Base-by-base conservation (phyloP, 1,140 invertebrate species). In the Portunus trituberculatus region DNA sequence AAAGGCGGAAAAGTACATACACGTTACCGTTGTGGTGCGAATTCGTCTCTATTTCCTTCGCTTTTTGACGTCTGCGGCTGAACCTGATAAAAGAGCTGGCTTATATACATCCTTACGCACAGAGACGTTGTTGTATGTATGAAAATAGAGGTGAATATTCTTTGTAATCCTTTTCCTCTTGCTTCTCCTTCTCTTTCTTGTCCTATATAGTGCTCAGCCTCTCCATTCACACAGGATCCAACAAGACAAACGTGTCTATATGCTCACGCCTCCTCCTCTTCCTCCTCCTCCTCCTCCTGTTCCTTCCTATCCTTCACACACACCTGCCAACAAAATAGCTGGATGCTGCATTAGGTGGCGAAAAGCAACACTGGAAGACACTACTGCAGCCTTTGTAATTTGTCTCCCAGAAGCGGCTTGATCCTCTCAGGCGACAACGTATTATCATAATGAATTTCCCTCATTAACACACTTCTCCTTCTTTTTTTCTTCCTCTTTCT, bases 381-480 rank as follows among this genome's bases (percentile, higher is more conserved):
- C 52, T 59, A 59, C 10, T 59, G 16, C 16, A 59, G 16, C 10
- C 7, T 76, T 76, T 76, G 67, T 76, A 76, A 76, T 76, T 76
- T 76, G 67, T 76, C 67, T 76, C 67, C 4, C 1, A n/a, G 67
- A 76, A 8, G 16, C 4, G 67, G 20, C 20, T n/a, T 25, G 67
- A 76, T 76, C 67, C 67, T 76, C 8, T n/a, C 25, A 76, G 67
- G 67, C n/a, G 67, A n/a, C 67, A 76, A 20, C 67, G 25, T 8
- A 76, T 76, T 76, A 76, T 76, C 67, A 76, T 76, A 76, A 76
- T 76, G 67, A 76, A 76, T 76, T n/a, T 76, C 67, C 67, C 67
- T 76, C 67, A 76, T 76, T 25, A n/a, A 76, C 67, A 20, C 25
- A 25, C 67, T n/a, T 25, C 67, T 76, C 8, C 67, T 76, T 25